Base-by-base conservation (phyloP, 2,797 vertebrate species). In the Leuciscus waleckii region DNA sequence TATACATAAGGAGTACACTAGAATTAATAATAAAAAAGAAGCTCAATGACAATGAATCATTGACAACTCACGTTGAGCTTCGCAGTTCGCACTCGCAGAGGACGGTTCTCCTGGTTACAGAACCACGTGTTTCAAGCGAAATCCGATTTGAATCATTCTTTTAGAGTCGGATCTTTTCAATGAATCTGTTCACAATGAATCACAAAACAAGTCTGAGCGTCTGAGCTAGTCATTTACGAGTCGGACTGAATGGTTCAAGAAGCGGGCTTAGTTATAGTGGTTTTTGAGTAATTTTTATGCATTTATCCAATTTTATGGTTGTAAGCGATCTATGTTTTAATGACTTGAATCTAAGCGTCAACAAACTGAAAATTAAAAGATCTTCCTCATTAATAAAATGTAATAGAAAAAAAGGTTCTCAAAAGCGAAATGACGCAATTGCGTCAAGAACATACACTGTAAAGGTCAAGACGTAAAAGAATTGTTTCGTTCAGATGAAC, bases 11-110 rank as follows among this genome's bases (percentile, higher is more conserved):
- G 7, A 9, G 41, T 13, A 13, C 10, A 7, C 13, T n/a, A 7
- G 1, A 29, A 65, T 76, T 17, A 17, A 32, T 51, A 46, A 46
- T 19, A 51, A 39, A 9, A 35, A 56, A 35, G 4, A 83, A 70
- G 8, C 35, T 51, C 17, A 41, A 32, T 85, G 19, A 80, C 35
- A 61, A 79, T 58, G 63, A 73, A 77, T 37, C 35, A 61, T 83
- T 16, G 19, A 29, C 10, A 41, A 88, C 95, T 95, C 94, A 95
- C 95, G 93, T 93, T 94, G 93, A 90, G 79, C 88, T 88, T 92
- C 92, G 92, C 35, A 35, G 35, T 35, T 35, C 35, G 35, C 35
- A 35, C 35, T 35, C 35, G 35, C 86, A 85, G 70, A 95, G 93
- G 92, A 94, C 94, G 91, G 89, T 77, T 69, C 67, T 71, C 51